Evolutionary conservation across 2,797 vertebrate genomes (phyloP).

Genomic region (Champsocephalus gunnari): DNA sequence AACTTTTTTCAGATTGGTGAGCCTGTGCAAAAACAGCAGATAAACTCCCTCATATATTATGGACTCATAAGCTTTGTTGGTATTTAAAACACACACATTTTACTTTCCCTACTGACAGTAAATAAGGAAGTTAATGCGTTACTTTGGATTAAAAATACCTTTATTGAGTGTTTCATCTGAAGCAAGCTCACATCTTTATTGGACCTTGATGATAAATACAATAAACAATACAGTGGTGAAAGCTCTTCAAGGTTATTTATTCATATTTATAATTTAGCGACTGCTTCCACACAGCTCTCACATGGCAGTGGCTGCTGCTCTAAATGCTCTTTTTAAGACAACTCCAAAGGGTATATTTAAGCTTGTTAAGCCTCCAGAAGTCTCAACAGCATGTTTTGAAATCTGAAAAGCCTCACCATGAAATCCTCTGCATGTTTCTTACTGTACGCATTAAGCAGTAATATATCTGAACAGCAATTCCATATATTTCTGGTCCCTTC

Average conservation of each 20-base stretch:
- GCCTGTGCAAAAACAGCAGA: background rate
- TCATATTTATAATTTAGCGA: too few species aligned
- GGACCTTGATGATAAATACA: too few species aligned
- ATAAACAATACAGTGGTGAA: too few species aligned
- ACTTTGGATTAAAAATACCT: conserved; percentile 5
- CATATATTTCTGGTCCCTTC: background rate
- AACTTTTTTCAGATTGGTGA: background rate
- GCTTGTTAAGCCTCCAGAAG: background rate
- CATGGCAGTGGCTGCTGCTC: too few species aligned
- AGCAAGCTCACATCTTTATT: too few species aligned
- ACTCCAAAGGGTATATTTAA: background rate
- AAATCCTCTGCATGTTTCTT: background rate
- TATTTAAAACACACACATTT: background rate
- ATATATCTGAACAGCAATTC: background rate
- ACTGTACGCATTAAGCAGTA: too few species aligned
- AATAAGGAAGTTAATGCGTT: background rate
- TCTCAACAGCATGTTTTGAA: conserved; percentile 3
- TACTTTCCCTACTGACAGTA: too few species aligned
- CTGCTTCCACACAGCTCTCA: too few species aligned
- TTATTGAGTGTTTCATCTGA: too few species aligned
- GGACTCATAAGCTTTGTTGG: background rate
- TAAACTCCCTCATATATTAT: background rate
- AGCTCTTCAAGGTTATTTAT: too few species aligned
- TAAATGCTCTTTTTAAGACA: background rate
- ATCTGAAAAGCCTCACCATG: background rate